A percentile compares a stretch with the other conserved stretches of the same genome.
These are phyloP conservation scores for Euschistus heros DNA, from an alignment of 1,140 invertebrate genomes.

Conservation along the genomic window DNA sequence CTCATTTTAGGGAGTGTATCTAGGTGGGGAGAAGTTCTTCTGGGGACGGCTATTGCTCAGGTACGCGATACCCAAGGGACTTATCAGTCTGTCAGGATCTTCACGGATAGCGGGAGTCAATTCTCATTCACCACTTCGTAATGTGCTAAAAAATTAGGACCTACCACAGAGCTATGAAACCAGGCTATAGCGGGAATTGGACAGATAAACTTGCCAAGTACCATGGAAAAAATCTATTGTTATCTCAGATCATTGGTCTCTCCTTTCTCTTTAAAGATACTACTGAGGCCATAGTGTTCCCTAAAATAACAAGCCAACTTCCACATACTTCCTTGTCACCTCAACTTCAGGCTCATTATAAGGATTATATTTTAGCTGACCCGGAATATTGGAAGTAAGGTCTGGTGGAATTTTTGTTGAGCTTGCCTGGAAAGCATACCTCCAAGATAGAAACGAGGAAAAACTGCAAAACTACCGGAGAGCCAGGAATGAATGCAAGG, in stretches of 20 bases:
- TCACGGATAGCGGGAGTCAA: not conserved
- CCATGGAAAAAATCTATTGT: not conserved
- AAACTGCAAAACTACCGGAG: no score
- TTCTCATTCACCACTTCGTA: not conserved
- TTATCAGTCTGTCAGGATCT: not conserved
- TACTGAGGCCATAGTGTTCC: not conserved
- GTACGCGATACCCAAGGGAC: not conserved
- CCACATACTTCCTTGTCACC: no score
- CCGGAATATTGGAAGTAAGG: no score
- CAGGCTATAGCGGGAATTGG: no score
- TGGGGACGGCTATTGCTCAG: not conserved
- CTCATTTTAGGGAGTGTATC: no score
- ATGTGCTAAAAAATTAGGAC: not conserved
- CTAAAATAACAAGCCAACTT: not conserved
- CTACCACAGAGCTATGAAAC: not conserved
- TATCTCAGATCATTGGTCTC: not conserved
- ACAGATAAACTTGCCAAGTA: not conserved
- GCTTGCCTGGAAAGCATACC: no score
- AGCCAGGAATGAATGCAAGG: no score
- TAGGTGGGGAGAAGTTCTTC: not conserved
- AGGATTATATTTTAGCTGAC: no score
- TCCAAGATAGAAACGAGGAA: no score
- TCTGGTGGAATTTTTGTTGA: no score
- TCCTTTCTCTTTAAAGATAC: not conserved
- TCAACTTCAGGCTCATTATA: no score